A percentile compares a stretch with the other conserved stretches of the same genome.
Conservation (phyloP, 2,797 vertebrate species). For the Melanogrammus aeglefinus region DNA sequence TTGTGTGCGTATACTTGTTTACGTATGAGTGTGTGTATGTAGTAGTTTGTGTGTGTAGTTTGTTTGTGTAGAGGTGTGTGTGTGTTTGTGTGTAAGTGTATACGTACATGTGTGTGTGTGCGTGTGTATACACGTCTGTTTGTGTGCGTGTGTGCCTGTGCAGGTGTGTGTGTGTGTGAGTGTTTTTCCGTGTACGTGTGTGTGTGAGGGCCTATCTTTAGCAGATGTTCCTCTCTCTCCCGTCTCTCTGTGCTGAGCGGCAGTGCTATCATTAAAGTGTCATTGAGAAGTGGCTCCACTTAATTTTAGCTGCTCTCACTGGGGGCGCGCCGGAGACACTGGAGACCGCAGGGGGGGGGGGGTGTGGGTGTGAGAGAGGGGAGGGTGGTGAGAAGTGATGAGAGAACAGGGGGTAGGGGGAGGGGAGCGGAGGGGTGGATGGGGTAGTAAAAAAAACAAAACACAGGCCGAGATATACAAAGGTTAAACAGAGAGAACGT, state of each 20-base stretch:
- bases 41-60: slow-evolving; percentile 27
- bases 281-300: slow-evolving; percentile 98
- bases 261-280: slow-evolving; percentile 96
- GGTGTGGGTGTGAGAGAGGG: slow-evolving; percentile 23
- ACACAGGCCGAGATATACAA: not conserved
- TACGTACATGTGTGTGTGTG: slow-evolving; percentile 35
- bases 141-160: slow-evolving; percentile 44
- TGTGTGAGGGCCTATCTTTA: slow-evolving; percentile 84
- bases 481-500: not conserved
- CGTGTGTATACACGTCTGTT: slow-evolving; percentile 40
- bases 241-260: slow-evolving; percentile 86
- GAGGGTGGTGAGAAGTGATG: too few relatives aligned
- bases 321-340: slow-evolving; percentile 85
- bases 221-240: slow-evolving; percentile 88
- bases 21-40: slow-evolving; percentile 42
- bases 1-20: slow-evolving; percentile 41
- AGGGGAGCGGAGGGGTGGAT: too few relatives aligned
- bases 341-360: slow-evolving; percentile 56
- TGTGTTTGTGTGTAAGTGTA: slow-evolving; percentile 33
- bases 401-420: too few relatives aligned
- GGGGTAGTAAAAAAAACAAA: slow-evolving; percentile 3
- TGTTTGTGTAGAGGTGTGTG: slow-evolving; percentile 38
- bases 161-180: slow-evolving; percentile 32
- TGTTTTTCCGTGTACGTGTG: slow-evolving; percentile 52
- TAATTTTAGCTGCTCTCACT: slow-evolving; percentile 97